These are phyloP conservation scores for Macrochelys suwanniensis DNA, from an alignment of 2,797 vertebrate species.

Conservation along the genomic window DNA sequence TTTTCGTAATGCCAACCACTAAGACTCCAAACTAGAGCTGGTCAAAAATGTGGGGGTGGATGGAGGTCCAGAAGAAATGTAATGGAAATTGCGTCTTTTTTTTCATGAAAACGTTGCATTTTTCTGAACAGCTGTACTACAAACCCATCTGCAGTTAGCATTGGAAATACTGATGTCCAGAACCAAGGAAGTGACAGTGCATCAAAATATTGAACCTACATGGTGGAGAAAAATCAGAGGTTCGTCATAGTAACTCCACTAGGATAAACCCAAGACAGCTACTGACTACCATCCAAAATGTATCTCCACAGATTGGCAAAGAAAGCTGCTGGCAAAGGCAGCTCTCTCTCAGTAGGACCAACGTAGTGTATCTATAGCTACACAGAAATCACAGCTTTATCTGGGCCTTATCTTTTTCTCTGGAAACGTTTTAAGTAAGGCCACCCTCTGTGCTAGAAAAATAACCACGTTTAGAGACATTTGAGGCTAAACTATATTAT, in stretches of 20 bases:
- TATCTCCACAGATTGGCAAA: not conserved
- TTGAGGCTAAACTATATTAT: not conserved
- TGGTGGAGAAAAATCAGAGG: not conserved
- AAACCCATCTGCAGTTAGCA: not conserved
- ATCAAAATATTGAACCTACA: not conserved
- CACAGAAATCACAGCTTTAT: not conserved
- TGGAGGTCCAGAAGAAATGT: not conserved
- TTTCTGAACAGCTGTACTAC: not conserved
- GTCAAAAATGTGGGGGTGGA: not conserved
- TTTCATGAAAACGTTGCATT: not conserved
- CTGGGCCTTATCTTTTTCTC: not conserved
- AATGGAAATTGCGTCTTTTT: not conserved
- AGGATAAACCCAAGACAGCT: not conserved
- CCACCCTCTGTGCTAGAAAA: not conserved
- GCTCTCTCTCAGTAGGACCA: not conserved
- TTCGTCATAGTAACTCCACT: not conserved
- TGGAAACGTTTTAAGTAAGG: not conserved
- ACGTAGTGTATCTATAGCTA: not conserved
- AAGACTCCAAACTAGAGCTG: not conserved
- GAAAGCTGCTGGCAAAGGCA: not conserved
- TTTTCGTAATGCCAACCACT: not conserved
- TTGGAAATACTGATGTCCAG: not conserved
- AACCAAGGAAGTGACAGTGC: not conserved
- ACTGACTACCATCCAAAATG: not conserved
- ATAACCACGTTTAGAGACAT: not conserved